These are phyloP conservation scores for Xenops minutus DNA, from an alignment of 2,797 vertebrate species.

Conservation along the genomic window DNA sequence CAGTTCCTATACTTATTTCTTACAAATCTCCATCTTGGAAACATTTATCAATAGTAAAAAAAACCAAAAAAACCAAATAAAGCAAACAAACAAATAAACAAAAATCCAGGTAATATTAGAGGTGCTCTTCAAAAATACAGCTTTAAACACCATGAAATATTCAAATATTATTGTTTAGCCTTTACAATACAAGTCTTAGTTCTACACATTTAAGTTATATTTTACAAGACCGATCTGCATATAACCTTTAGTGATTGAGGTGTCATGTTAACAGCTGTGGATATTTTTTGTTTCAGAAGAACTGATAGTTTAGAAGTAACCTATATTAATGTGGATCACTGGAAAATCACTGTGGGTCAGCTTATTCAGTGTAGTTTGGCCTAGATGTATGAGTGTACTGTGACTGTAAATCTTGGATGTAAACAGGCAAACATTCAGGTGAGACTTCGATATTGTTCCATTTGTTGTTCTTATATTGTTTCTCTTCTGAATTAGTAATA, in stretches of 20 bases:
- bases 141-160: not conserved
- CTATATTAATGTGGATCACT: not conserved
- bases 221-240: not conserved
- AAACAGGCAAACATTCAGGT: not conserved
- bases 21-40: not conserved
- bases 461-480: not conserved
- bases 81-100: not conserved
- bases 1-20: not conserved
- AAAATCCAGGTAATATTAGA: not conserved
- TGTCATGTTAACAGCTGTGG: not conserved
- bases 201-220: not conserved
- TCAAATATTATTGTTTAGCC: not conserved
- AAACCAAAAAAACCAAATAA: not conserved
- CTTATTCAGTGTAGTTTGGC: not conserved
- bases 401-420: not conserved
- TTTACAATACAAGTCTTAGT: not conserved
- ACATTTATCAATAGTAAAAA: not conserved
- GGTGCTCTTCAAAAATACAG: not conserved
- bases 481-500: not conserved
- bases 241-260: not conserved
- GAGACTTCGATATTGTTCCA: not conserved
- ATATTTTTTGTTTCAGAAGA: not conserved
- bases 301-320: not conserved
- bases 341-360: not conserved
- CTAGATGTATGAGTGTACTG: not conserved